Evolutionary conservation across 2,888 invertebrate species (phyloP), one percentile per base, ranked within the genome.

Genomic region (Heliconius aoede): DNA sequence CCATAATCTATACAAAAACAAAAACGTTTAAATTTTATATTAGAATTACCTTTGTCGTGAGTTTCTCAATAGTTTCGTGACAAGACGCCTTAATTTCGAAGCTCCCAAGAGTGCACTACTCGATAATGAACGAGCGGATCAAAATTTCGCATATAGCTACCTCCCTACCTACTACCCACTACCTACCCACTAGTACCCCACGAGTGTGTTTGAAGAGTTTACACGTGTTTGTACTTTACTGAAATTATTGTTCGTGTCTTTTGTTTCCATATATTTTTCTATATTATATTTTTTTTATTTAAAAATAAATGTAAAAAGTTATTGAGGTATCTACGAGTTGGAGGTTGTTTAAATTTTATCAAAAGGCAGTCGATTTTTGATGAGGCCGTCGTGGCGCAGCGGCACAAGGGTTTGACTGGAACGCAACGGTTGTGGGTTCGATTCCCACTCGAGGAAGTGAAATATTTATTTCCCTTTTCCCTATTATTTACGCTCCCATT

Each of bases 111-210:
- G 72, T 7, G 72, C 60, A 60, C 58, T 72, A 72, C 72, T 72
- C 60, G 72, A 72, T 72, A 72, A 72, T 72, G 72, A 72, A 72
- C 40, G 26, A 60, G 72, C 72, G 40, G 72, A 72, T 72, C 72
- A 51, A 55, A 51, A 60, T 72, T 58, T 36, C 58, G 24, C 58
- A 24, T 58, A 30, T 36, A 55, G 8, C 51, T 51, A 51, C 21
- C 21, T 51, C 21, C 46, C 46, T n/a, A 55, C 46, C 18, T 4
- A 1, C 46, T 21, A 18, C 46, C 18, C 15, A 46, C 51, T 21
- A 51, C 21, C 18, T 55, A n/a, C 51, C n/a, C 9, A 55, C 51
- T n/a, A n/a, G 51, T 55, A 55, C 55, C 55, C n/a, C 55, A 9
- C 55, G 55, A 9, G 55, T 55, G 9, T n/a, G n/a, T n/a, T 61